A percentile compares a stretch with the other conserved stretches of the same genome.
Evolutionary conservation across 2,797 vertebrate species (phyloP).

Genomic region (Scarus forsteni): DNA sequence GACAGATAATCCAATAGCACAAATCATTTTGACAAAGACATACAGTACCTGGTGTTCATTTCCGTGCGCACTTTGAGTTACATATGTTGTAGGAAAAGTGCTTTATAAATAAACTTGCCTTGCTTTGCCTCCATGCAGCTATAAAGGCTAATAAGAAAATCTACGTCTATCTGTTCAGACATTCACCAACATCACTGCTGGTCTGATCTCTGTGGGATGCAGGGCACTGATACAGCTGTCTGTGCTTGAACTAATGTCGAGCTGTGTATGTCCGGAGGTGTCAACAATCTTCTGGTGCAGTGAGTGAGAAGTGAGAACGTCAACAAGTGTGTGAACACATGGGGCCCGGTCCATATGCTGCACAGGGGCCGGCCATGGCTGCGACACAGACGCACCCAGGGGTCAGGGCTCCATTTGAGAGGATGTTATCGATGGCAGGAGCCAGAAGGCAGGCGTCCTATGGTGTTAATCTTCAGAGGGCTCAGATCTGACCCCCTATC

Average conservation of each 20-base stretch:
- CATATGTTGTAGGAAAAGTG: no score
- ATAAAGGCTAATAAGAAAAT: constrained; percentile 1
- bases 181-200: background rate
- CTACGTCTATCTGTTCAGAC: background rate
- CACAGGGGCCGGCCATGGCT: constrained; percentile 11
- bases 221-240: constrained; percentile 6
- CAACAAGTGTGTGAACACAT: constrained; percentile 40
- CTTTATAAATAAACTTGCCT: no score
- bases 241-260: constrained; percentile 23
- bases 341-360: constrained; percentile 60
- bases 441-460: constrained; percentile 64
- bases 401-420: constrained; percentile 60
- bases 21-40: no score
- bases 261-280: constrained; percentile 30
- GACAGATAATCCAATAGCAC: no score
- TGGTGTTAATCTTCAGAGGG: constrained; percentile 74
- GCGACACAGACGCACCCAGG: constrained; percentile 46
- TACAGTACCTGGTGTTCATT: background rate
- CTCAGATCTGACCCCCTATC: constrained; percentile 58
- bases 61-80: no score
- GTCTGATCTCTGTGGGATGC: constrained; percentile 14
- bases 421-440: constrained; percentile 62
- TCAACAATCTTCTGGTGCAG: constrained; percentile 36
- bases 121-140: no score
- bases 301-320: constrained; percentile 24